Evolutionary conservation across 2,888 invertebrate species (phyloP), one percentile per base, ranked within the genome.

Genomic region (Pollenia angustigena): DNA sequence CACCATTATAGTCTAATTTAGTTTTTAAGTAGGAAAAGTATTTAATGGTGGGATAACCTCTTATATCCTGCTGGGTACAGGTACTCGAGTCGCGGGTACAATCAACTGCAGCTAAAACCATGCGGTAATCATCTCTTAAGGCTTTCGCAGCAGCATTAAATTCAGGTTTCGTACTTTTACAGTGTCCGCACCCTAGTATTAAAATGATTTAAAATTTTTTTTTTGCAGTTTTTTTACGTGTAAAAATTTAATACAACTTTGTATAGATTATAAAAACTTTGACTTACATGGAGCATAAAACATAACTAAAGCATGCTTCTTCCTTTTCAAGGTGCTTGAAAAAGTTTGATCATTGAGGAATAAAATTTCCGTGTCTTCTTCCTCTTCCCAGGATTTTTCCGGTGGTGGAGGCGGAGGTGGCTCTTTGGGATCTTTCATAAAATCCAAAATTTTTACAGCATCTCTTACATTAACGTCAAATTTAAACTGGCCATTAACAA

Each of bases 211-310:
- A 42, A 18, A 50, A 1, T 12, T n/a, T n/a, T 64, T 18, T 52
- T 23, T 23, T 23, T 1, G n/a, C n/a, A 1, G 2, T 2, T 32
- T 32, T 2, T 32, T 32, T 32, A 4, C 6, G 32, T 32, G 32
- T 23, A 9, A 12, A 42, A 58, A 16, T 23, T 9, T 1, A 12
- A 48, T 14, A 44, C 12, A 2, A 66, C 1, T 18, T 23, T 42
- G 54, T 10, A n/a, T 32, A 32, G 6, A 6, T 32, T 32, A 32
- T 2, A 16, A 62, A 12, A n/a, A 44, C 16, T 42, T 71, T 4
- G 76, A 95, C 97, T 95, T 94, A 98, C 98, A 98, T 12, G 98
- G 98, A 0, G 98, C 98, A 93, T 98, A 98, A 93, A 98, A 98
- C 96, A 98, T 97, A 82, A 98, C 96, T 71, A 98, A 91, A 2